Conservation (phyloP, 1,140 invertebrate genomes). For the Eumaeus atala region DNA sequence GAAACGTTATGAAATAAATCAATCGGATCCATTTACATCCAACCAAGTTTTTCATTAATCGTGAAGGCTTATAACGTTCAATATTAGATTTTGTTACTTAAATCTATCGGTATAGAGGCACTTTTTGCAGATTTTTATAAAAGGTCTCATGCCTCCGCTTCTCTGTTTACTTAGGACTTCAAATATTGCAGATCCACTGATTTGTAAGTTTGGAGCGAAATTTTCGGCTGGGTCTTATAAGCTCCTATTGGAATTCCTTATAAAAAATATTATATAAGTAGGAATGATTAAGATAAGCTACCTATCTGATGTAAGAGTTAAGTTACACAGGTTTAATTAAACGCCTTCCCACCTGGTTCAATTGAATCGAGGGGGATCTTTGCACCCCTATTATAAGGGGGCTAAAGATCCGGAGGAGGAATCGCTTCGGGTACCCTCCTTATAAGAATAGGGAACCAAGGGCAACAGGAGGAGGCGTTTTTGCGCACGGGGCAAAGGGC, state of each 20-base stretch:
- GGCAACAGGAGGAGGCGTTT: too few species aligned
- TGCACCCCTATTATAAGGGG: too few species aligned
- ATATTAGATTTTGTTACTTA: conserved; percentile 3
- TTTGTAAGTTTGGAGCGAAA: conserved; percentile 28
- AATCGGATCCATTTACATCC: neutral
- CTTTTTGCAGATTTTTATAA: neutral
- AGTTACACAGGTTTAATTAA: too few species aligned
- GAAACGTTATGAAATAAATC: conserved; percentile 1
- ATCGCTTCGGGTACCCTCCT: too few species aligned
- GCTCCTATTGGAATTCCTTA: conserved; percentile 1
- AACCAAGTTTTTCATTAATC: conserved; percentile 1
- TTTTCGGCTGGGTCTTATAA: conserved; percentile 15
- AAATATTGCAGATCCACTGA: conserved; percentile 25
- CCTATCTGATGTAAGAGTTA: too few species aligned
- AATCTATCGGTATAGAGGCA: neutral
- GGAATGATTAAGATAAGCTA: too few species aligned
- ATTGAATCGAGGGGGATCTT: too few species aligned
- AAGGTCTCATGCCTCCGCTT: conserved; percentile 12
- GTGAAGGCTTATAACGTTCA: neutral
- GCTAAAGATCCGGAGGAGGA: too few species aligned
- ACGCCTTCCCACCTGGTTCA: too few species aligned
- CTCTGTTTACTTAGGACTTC: conserved; percentile 28
- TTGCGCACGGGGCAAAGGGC: too few species aligned
- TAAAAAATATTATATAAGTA: neutral
- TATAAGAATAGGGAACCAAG: too few species aligned